Evolutionary conservation across 2,113 vertebrate species (phyloP), one percentile per base, ranked within the genome.

Genomic region (Empidonax traillii): DNA sequence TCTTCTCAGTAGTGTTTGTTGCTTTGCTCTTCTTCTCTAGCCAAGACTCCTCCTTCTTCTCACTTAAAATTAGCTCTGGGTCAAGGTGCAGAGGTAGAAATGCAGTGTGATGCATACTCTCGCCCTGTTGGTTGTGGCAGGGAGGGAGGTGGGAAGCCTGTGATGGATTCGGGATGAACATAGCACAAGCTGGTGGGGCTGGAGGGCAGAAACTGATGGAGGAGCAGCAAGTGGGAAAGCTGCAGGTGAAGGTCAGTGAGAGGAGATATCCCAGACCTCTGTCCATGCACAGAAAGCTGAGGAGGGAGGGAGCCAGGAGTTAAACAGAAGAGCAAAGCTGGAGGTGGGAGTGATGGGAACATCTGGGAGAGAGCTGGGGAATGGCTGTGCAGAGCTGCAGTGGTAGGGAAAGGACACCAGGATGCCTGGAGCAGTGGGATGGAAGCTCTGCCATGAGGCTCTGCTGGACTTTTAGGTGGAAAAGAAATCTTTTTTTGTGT

Each of bases 51-150:
- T 77, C 30, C n/a, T 67, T 71, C 61, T 81, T 41, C 10, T 28
- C 4, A 31, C 49, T 68, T 46, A 33, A 66, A 66, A 62, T 58
- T 22, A 61, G 21, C 39, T 12, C 1, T 7, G 27, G 23, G 23
- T 37, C 17, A 59, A 25, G 49, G 8, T 22, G 17, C 39, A 63
- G 52, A 55, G 35, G 78, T 28, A 79, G 52, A 79, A 79, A 33
- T 2, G 56, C 30, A 10, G 49, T 39, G 47, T 22, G 71, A 55
- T 59, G 55, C 18, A 2, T 3, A 2, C 44, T 62, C 59, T 11
- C 43, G 8, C 12, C 1, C 0, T 12, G 27, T 4, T 10, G 35
- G 39, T 16, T 3, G 6, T 22, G 61, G n/a, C 43, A 5, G 49
- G 7, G 53, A 37, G 52, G 8, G 39, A 93, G 7, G 18, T 5